Evolutionary conservation across 2,797 vertebrate genomes (phyloP).

Genomic region (Staurois parvus): DNA sequence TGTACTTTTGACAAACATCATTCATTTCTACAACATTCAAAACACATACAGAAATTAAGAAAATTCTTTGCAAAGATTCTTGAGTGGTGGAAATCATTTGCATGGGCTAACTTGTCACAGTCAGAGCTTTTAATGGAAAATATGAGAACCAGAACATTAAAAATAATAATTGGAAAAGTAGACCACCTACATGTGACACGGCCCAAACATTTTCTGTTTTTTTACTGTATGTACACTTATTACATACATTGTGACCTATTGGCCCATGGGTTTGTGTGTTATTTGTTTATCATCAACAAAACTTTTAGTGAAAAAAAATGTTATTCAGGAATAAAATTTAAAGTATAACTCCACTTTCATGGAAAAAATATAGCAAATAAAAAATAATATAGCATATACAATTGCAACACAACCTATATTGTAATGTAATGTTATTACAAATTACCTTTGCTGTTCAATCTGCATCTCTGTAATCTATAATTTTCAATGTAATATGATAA

Average conservation of each 20-base stretch:
- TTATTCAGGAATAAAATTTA: no score
- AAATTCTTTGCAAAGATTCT: neutral
- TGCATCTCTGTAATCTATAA: no score
- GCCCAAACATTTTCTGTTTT: neutral
- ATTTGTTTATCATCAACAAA: neutral
- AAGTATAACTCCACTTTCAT: no score
- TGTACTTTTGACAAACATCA: neutral
- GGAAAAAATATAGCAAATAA: no score
- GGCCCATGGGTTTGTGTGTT: neutral
- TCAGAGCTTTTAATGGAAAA: neutral
- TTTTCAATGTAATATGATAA: no score
- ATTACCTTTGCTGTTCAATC: no score
- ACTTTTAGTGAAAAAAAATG: neutral
- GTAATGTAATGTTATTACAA: no score
- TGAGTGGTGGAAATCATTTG: neutral
- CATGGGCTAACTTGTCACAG: neutral
- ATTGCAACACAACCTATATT: no score
- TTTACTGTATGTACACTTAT: neutral
- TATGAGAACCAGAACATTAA: neutral
- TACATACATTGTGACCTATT: neutral
- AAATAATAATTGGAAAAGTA: neutral
- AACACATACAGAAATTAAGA: neutral
- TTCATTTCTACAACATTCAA: neutral
- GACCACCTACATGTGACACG: neutral
- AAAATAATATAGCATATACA: no score